These are phyloP conservation scores for Harpalus rufipes DNA, from an alignment of 2,888 invertebrate species.

Conservation along the genomic window DNA sequence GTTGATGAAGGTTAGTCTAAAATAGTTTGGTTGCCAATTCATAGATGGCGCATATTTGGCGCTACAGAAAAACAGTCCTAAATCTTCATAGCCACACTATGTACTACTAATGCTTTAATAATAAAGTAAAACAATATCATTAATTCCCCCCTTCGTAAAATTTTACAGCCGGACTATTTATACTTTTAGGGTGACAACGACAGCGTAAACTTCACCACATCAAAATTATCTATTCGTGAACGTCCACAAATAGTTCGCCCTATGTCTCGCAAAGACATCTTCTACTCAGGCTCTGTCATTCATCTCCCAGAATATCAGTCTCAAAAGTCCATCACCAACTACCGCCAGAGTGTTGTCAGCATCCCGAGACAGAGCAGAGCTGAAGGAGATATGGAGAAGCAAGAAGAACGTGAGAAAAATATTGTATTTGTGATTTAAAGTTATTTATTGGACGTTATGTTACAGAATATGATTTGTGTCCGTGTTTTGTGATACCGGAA, in stretches of 20 bases:
- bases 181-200: conserved; percentile 81
- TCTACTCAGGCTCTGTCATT: conserved; percentile 96
- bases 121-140: too few species aligned
- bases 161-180: neutral
- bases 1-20: too few species aligned
- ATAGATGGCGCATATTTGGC: too few species aligned
- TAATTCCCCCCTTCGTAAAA: neutral
- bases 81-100: too few species aligned
- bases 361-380: conserved; percentile 85
- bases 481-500: conserved; percentile 87
- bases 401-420: conserved; percentile 82
- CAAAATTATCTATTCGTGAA: conserved; percentile 82
- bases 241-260: conserved; percentile 89
- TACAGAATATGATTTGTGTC: conserved; percentile 88
- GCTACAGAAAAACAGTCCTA: too few species aligned
- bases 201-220: conserved; percentile 84
- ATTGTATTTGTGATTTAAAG: conserved; percentile 45
- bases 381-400: conserved; percentile 82
- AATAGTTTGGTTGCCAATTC: too few species aligned
- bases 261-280: conserved; percentile 96
- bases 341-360: conserved; percentile 94
- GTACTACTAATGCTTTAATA: too few species aligned
- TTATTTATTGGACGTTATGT: conserved; percentile 69
- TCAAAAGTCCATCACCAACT: conserved; percentile 93
- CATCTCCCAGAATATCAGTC: conserved; percentile 96